phyloP scores from a whole-genome alignment of 2,113 vertebrate genomes.

The Parotia lawesii region DNA sequence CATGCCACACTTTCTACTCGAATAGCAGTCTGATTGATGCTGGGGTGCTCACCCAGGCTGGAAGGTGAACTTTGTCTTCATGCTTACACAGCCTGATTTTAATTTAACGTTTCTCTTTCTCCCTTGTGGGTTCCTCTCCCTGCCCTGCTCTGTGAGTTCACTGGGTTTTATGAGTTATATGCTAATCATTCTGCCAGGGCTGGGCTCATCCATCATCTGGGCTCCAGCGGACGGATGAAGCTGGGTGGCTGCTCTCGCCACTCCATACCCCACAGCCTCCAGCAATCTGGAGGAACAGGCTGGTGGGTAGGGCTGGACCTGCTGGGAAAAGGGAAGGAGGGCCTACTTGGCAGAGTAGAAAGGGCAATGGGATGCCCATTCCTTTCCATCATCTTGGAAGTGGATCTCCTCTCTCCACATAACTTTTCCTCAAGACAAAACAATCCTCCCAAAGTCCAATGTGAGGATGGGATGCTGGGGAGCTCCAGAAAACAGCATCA shows the following conservation, averaged over 20 bases:
- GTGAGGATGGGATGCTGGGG: not conserved
- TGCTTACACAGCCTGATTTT: conserved; percentile 3
- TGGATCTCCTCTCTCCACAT: not conserved
- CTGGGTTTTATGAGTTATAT: conserved; percentile 6
- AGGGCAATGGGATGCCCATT: not conserved
- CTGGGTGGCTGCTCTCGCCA: not conserved
- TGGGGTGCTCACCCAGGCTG: not conserved
- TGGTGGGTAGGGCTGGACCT: not conserved
- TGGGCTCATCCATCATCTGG: conserved; percentile 22
- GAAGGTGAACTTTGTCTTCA: conserved; percentile 4
- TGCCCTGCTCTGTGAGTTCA: not conserved
- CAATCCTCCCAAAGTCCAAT: not conserved
- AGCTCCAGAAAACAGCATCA: not conserved
- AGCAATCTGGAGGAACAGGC: not conserved
- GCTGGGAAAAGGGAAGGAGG: not conserved
- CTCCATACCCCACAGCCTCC: not conserved
- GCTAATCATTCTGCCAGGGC: not conserved
- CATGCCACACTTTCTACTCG: not conserved
- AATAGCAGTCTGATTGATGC: not conserved
- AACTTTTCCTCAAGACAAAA: not conserved
- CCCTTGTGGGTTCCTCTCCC: not conserved
- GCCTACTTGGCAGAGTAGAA: not conserved
- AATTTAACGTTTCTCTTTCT: conserved; percentile 14
- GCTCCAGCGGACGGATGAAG: not conserved
- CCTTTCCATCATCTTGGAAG: not conserved